Evolutionary conservation across 2,888 invertebrate genomes (phyloP).

Genomic region (Apodemia zela): DNA sequence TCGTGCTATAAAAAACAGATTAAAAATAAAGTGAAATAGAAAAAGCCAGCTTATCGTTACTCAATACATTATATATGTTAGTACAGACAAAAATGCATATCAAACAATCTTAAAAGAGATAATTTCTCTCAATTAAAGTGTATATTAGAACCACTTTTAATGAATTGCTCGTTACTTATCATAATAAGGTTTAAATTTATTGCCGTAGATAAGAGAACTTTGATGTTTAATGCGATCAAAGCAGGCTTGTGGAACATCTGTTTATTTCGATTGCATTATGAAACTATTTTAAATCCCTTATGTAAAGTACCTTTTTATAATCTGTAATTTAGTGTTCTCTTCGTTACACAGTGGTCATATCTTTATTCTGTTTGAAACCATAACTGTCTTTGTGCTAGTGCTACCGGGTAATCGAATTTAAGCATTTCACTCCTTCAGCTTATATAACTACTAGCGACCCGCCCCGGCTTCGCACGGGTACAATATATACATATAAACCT

Average conservation of each 20-base stretch:
- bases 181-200: constrained; percentile 65
- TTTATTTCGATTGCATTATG: constrained; percentile 28
- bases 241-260: constrained; percentile 37
- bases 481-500: too few species aligned
- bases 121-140: constrained; percentile 34
- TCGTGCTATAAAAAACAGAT: not conserved
- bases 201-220: constrained; percentile 54
- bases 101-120: constrained; percentile 28
- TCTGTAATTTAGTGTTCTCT: not conserved
- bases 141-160: constrained; percentile 29
- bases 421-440: too few species aligned
- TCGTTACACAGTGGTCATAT: too few species aligned
- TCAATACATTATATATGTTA: not conserved
- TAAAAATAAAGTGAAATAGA: not conserved
- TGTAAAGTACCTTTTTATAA: not conserved
- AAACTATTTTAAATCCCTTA: constrained; percentile 13
- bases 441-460: too few species aligned
- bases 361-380: too few species aligned
- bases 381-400: too few species aligned
- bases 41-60: not conserved
- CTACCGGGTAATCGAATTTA: too few species aligned
- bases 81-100: not conserved
- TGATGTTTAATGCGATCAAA: constrained; percentile 45
- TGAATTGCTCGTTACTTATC: constrained; percentile 36
- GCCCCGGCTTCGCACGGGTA: too few species aligned